These are phyloP conservation scores for Solenodon paradoxus DNA, from an alignment of 2,113 vertebrate species.

Conservation along the genomic window DNA sequence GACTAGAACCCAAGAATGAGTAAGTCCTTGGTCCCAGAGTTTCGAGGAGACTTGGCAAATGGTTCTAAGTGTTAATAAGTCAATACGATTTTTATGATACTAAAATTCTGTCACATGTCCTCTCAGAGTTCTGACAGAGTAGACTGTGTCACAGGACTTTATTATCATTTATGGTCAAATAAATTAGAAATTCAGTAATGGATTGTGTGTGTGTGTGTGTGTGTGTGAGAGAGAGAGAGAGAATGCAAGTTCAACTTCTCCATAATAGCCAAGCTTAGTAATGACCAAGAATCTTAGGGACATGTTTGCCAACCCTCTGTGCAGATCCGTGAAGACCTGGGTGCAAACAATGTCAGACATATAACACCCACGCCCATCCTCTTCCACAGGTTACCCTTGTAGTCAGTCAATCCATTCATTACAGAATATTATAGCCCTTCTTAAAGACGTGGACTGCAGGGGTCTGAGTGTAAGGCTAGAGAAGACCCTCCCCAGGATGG, in stretches of 20 bases:
- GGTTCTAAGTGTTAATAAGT: background rate
- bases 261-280: background rate
- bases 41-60: background rate
- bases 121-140: background rate
- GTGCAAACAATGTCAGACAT: background rate
- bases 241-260: background rate
- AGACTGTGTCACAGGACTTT: background rate
- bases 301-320: background rate
- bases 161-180: background rate
- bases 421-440: too few relatives aligned
- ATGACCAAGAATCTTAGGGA: background rate
- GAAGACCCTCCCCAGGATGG: background rate
- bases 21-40: background rate
- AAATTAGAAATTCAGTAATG: background rate
- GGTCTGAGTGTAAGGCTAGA: background rate
- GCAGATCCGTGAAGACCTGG: background rate
- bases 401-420: too few relatives aligned
- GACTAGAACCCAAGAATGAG: background rate
- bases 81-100: background rate
- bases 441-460: background rate
- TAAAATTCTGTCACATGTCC: background rate
- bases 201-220: background rate
- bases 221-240: background rate
- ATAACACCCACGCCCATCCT: background rate
- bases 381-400: background rate